Evolutionary conservation across 2,888 invertebrate genomes (phyloP), one percentile per base, ranked within the genome.

Genomic region (Anodontia alba): DNA sequence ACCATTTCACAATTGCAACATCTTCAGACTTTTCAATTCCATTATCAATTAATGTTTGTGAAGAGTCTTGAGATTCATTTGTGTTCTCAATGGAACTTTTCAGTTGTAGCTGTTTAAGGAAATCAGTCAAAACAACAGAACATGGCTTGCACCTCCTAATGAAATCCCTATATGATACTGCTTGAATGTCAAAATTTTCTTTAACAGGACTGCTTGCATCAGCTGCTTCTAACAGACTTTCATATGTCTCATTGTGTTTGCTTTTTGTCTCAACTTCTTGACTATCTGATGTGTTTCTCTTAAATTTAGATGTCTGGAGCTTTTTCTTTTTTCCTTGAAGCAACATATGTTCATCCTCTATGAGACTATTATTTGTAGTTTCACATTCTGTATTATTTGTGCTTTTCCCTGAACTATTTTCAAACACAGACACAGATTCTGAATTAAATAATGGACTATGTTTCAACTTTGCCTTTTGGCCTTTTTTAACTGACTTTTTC

Each of bases 91-190:
- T 17, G 5, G 31, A 20, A 33, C 20, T 33, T 62, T 81, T 82
- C 62, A 88, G 80, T 71, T 86, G 78, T 46, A 91, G 80, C 78
- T 91, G 86, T 75, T 90, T 90, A n/a, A 91, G 88, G 80, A 91
- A 91, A 77, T 91, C 91, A 46, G 80, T 89, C 1, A 91, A 76
- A 57, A 90, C 83, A 20, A 91, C 90, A 20, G 86, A 85, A 71
- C 91, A 91, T 12, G 88, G 86, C 72, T 81, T 90, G 42, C 87
- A 87, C 20, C 67, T 26, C 49, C 76, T 73, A n/a, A 73, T 17
- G 33, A 78, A 29, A 29, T 78, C 78, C 23, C 81, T 81, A 26
- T 79, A 29, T 49, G 80, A 49, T 33, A 66, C 12, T 17, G 69
- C 33, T 33, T 17, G 62, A 7, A 26, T 8, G 5, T 38, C 38